Conservation (phyloP, 2,888 invertebrate species). For the Plagodis pulveraria region DNA sequence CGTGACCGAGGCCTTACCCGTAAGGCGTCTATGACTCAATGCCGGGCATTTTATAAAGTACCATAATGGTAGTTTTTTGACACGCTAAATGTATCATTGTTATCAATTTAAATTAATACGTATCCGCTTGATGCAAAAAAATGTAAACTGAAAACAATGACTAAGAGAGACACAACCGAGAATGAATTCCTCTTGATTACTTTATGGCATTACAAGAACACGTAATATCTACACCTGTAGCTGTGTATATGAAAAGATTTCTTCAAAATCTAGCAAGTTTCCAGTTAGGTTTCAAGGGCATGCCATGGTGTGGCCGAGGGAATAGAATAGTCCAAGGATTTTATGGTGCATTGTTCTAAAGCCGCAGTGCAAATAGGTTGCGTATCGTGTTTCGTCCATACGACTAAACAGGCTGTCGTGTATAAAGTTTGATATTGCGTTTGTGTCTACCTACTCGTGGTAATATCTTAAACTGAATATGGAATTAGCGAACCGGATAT, state of each 20-base stretch:
- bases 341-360: slow-evolving; percentile 61
- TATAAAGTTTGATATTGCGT: slow-evolving; percentile 11
- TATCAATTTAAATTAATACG: slow-evolving; percentile 23
- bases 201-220: too few species aligned
- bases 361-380: slow-evolving; percentile 59
- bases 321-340: slow-evolving; percentile 32
- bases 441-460: slow-evolving; percentile 1
- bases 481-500: slow-evolving; percentile 2
- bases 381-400: slow-evolving; percentile 59
- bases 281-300: slow-evolving; percentile 26
- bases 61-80: slow-evolving; percentile 26
- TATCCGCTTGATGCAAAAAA: slow-evolving; percentile 17
- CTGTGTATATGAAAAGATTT: too few species aligned
- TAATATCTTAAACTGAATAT: neutral
- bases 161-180: neutral
- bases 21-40: slow-evolving; percentile 54
- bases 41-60: slow-evolving; percentile 21
- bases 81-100: slow-evolving; percentile 22
- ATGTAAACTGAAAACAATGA: neutral
- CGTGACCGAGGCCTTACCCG: slow-evolving; percentile 59
- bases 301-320: slow-evolving; percentile 28
- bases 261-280: neutral
- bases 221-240: too few species aligned
- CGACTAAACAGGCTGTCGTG: slow-evolving; percentile 42
- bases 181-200: neutral